phyloP scores from a whole-genome alignment of 2,888 invertebrate genomes.

The Labia minor region DNA sequence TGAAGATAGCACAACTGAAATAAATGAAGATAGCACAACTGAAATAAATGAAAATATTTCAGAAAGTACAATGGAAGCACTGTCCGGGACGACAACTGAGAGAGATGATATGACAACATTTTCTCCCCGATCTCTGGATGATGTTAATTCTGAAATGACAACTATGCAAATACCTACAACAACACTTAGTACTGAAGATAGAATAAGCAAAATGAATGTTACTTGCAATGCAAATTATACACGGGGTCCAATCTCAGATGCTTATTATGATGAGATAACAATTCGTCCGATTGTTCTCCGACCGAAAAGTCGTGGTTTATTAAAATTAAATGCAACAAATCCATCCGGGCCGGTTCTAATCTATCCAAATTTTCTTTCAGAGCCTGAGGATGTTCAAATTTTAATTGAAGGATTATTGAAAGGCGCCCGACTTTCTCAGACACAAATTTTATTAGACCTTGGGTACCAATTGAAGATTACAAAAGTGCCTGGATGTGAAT shows the following conservation, averaged over 20 bases:
- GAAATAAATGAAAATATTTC: not conserved
- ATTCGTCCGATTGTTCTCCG: slow-evolving; percentile 50
- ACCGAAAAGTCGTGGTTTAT: slow-evolving; percentile 52
- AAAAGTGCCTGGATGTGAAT: slow-evolving; percentile 42
- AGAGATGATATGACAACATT: not conserved
- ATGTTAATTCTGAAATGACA: not conserved
- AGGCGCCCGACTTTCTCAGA: slow-evolving; percentile 25
- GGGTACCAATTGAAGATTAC: slow-evolving; percentile 29
- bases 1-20: not conserved
- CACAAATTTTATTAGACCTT: slow-evolving; percentile 29
- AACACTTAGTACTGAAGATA: not conserved
- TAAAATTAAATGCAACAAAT: slow-evolving; percentile 54
- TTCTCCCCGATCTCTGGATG: no score
- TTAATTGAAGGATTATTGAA: slow-evolving; percentile 37
- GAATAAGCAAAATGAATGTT: not conserved
- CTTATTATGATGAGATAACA: slow-evolving; percentile 32
- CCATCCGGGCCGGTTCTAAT: slow-evolving; percentile 65
- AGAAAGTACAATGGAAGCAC: not conserved
- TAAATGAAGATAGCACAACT: not conserved
- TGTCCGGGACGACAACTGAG: not conserved
- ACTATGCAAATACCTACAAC: not conserved
- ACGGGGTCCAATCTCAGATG: not conserved
- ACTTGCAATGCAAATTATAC: not conserved
- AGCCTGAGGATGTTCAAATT: slow-evolving; percentile 34
- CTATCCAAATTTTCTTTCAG: slow-evolving; percentile 55